Conservation (phyloP, 2,113 vertebrate species). For the Maccullochella peelii region DNA sequence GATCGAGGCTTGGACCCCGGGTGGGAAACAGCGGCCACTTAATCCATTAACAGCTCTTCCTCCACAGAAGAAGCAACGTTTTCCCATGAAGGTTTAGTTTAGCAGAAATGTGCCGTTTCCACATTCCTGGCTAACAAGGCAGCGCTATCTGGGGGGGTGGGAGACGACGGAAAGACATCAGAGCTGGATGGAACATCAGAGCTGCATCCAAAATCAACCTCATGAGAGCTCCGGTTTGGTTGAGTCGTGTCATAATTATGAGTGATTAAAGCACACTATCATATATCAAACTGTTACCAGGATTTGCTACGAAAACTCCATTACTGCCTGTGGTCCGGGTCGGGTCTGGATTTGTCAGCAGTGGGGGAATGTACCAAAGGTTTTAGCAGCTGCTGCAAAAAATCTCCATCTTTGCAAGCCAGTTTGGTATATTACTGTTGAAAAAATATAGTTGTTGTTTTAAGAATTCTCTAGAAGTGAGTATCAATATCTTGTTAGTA, state of each 20-base stretch:
- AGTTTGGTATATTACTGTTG: not conserved
- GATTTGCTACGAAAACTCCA: slow-evolving; percentile 66
- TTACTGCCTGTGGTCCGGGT: slow-evolving; percentile 33
- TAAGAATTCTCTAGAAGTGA: not conserved
- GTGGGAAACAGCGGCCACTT: slow-evolving; percentile 72
- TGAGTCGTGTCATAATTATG: slow-evolving; percentile 49
- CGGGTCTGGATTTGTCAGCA: slow-evolving; percentile 44
- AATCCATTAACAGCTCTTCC: slow-evolving; percentile 74
- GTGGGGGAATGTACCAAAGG: not conserved
- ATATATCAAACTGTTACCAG: slow-evolving; percentile 58
- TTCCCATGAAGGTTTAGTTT: slow-evolving; percentile 79
- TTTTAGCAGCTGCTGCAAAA: slow-evolving; percentile 49
- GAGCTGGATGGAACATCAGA: slow-evolving; percentile 49
- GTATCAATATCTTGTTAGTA: not conserved
- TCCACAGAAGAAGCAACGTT: slow-evolving; percentile 60
- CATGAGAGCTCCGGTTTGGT: slow-evolving; percentile 28
- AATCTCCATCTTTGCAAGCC: not conserved
- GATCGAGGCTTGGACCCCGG: slow-evolving; percentile 45
- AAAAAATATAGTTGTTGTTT: not conserved
- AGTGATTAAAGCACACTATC: slow-evolving; percentile 70
- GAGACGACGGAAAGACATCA: slow-evolving; percentile 46
- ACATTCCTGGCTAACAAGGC: slow-evolving; percentile 71
- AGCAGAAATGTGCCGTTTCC: slow-evolving; percentile 68
- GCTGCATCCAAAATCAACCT: slow-evolving; percentile 58
- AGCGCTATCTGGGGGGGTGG: slow-evolving; percentile 33